Percentiles rank a stretch among this genome's conserved stretches.
phyloP scores from a whole-genome alignment of 2,113 vertebrate genomes.

The Rhadina sibilatrix region DNA sequence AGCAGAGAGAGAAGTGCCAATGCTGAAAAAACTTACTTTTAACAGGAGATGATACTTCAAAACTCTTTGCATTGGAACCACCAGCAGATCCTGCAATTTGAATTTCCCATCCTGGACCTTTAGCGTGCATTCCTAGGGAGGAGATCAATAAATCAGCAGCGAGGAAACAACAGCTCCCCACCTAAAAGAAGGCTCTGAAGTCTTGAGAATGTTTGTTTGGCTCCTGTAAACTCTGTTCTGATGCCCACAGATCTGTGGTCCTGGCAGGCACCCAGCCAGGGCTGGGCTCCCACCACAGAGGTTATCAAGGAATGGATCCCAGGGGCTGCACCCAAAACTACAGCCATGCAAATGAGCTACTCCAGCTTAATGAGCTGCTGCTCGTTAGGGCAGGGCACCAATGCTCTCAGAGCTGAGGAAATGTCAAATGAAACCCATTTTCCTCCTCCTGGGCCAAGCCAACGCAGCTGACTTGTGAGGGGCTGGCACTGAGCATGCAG shows the following conservation, averaged over 20 bases:
- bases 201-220: not conserved
- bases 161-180: not conserved
- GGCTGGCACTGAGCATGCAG: not conserved
- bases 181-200: accelerated
- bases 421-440: not conserved
- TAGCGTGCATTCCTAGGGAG: constrained; percentile 87
- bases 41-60: constrained; percentile 95
- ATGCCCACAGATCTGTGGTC: not conserved
- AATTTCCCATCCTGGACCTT: constrained; percentile 98
- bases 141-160: not conserved
- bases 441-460: not conserved
- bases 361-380: not conserved
- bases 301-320: not conserved
- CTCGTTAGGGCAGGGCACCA: not conserved
- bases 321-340: not conserved
- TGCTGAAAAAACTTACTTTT: constrained; percentile 79
- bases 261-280: not conserved
- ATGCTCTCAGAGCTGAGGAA: not conserved
- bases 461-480: not conserved
- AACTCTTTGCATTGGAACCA: constrained; percentile 97
- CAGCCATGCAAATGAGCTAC: not conserved
- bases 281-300: not conserved
- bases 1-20: not conserved
- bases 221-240: not conserved
- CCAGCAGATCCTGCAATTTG: constrained; percentile 93